Evolutionary conservation across 2,888 invertebrate species (phyloP).

Genomic region (Noctua janthe): DNA sequence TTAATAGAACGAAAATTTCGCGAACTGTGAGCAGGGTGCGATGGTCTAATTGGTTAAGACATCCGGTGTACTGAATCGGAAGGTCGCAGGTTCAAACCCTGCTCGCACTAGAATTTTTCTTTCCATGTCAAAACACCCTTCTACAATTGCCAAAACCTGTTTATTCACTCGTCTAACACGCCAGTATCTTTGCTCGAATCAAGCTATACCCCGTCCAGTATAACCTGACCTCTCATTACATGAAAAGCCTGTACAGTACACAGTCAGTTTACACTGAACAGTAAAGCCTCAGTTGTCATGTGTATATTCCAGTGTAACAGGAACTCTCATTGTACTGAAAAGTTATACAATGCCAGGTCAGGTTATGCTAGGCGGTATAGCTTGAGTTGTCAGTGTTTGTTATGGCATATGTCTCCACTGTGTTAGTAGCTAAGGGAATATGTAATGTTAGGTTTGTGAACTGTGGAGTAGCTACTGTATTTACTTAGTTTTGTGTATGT

Average conservation of each 20-base stretch:
- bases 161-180: neutral
- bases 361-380: neutral
- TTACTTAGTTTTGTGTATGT: too few relatives aligned
- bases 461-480: neutral
- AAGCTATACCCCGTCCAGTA: neutral
- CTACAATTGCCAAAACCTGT: neutral
- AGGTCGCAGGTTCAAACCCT: too few relatives aligned
- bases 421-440: conserved; percentile 8
- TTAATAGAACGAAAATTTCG: too few relatives aligned
- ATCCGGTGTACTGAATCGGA: too few relatives aligned
- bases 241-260: neutral
- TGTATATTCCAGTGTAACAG: neutral
- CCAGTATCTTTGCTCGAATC: neutral
- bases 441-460: neutral
- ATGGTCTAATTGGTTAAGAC: too few relatives aligned
- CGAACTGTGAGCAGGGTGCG: too few relatives aligned
- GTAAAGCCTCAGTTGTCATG: neutral
- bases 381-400: neutral
- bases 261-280: neutral
- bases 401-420: conserved; percentile 5
- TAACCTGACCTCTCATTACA: neutral
- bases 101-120: too few relatives aligned
- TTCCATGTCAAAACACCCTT: neutral
- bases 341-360: neutral
- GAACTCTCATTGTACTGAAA: neutral